Evolutionary conservation across 2,797 vertebrate species (phyloP), one percentile per base, ranked within the genome.

Genomic region (Molossus alvarezi): DNA sequence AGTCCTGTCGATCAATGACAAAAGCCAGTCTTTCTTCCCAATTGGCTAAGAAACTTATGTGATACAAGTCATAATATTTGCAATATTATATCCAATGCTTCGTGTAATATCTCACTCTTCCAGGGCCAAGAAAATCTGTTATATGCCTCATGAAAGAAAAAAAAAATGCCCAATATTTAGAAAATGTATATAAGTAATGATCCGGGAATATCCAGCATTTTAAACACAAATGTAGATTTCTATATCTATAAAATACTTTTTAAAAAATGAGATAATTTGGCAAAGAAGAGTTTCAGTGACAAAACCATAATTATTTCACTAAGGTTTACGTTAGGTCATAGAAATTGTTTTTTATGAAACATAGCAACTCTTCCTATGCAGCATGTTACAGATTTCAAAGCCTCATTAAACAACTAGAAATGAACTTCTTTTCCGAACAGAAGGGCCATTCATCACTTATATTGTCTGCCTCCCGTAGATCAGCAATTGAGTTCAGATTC

Each of bases 341-440:
- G 75, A 96, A 95, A 95, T 14, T 10, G 55, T 11, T 79, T 79
- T 96, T 86, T 76, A 29, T 88, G 29, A 89, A 94, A 88, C 98
- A 96, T 89, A 27, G 37, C 84, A 90, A 17, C 4, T 84, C 45
- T 80, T 90, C n/a, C 9, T 71, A 5, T 33, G 80, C 2, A 81
- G 71, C 94, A 76, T 69, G 51, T 79, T 92, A 77, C 6, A 92
- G 58, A 95, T 17, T 95, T 93, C 45, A 55, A 51, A 92, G 33
- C 37, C 73, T 67, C 96, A 83, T 64, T 90, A 94, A 94, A 77
- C 17, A 91, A 84, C 51, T 62, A 97, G 96, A 97, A 97, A 69
- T 0, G 3, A 58, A 88, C 65, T 85, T 20, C 94, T 91, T 91
- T 80, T 76, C 73, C 10, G 82, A 97, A 95, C 76, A 91, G 76